These are phyloP conservation scores for Acrocyrtus sp. DNA, from an alignment of 2,888 invertebrate species.

Conservation along the genomic window DNA sequence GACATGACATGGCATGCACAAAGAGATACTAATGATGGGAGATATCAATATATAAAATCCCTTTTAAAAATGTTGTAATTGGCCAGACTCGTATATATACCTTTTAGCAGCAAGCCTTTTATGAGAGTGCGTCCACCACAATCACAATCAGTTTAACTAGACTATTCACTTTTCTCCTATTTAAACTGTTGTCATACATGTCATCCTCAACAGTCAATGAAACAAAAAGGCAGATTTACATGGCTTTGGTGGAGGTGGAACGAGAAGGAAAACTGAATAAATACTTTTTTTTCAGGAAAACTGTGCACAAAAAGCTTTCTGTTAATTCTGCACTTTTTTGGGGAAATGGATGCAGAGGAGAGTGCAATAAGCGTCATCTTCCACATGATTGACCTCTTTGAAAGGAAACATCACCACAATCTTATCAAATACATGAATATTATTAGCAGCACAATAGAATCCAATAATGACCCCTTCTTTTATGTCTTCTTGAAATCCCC, in stretches of 20 bases:
- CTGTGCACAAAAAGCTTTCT: no score
- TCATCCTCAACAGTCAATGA: constrained; percentile 12
- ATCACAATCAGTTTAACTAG: neutral
- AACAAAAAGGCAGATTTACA: constrained; percentile 11
- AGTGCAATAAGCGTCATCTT: constrained; percentile 29
- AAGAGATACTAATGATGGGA: constrained; percentile 18
- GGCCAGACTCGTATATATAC: neutral
- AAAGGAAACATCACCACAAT: constrained; percentile 17
- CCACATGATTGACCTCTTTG: constrained; percentile 33
- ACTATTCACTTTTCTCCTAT: no score
- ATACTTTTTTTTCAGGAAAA: neutral
- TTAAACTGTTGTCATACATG: constrained; percentile 6
- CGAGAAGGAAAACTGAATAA: neutral
- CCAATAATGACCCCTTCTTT: constrained; percentile 33
- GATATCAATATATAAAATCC: constrained; percentile 2
- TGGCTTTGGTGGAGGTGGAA: neutral
- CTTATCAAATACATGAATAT: constrained; percentile 20
- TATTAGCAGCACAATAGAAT: constrained; percentile 28
- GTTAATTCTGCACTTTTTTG: no score
- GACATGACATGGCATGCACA: neutral
- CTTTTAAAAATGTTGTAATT: constrained; percentile 26
- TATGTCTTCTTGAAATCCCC: no score
- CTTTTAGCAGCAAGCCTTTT: no score
- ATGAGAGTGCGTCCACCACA: neutral
- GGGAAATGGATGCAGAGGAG: constrained; percentile 7